Evolutionary conservation across 2,888 invertebrate species (phyloP), one percentile per base, ranked within the genome.

Genomic region (Scaptomyza tumidula): DNA sequence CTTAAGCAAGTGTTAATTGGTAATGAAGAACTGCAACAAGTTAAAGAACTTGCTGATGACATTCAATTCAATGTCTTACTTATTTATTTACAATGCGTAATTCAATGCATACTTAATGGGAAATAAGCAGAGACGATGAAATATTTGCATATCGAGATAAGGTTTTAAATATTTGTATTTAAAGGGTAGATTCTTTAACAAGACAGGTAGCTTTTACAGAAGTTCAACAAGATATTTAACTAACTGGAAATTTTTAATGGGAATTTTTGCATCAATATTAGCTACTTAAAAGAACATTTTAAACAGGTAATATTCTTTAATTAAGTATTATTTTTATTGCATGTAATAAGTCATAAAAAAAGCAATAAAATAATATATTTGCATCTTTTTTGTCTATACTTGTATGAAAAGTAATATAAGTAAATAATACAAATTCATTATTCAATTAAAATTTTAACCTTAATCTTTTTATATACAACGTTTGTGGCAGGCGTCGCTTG

Each of bases 21-120:
- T 29, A 56, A 59, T 66, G 24, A 65, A 60, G 57, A 58, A 29
- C 16, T 57, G 50, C 50, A 67, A 74, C 45, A 61, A 60, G 57
- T 52, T 72, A 14, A 53, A 45, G 41, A 67, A 59, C 55, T 62
- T 45, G 56, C 39, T 66, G 46, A 24, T 44, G 44, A 41, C 57
- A 46, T 46, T 54, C 33, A 59, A 4, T 52, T 35, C 6, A 73
- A 46, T 53, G 39, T 35, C n/a, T 46, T 24, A 54, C 77, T 45
- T 41, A 45, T 24, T 48, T 49, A 59, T 64, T 53, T 71, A 33
- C 39, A 13, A 11, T 3, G 13, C 0, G 31, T 24, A 19, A 52
- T 41, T 16, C 13, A 9, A 37, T 58, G 11, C 13, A 24, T 11
- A 41, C 29, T 48, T 64, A 31, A 73, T 49, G 14, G 14, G n/a